Conservation (phyloP, 2,888 invertebrate genomes). For the Aleiodes testaceus region DNA sequence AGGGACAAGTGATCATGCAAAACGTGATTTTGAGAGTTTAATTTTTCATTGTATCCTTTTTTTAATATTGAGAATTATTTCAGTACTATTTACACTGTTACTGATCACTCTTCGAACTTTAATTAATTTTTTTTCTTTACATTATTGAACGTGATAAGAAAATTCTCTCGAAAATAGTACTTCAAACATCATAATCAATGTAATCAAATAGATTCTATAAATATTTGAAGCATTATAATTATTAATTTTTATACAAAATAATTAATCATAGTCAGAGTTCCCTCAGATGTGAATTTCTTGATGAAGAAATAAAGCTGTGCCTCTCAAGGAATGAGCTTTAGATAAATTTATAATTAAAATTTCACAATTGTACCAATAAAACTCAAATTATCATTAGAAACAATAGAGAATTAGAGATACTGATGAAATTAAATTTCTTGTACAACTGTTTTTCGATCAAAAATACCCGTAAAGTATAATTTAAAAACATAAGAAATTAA, state of each 20-base stretch:
- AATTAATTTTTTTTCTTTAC: not conserved
- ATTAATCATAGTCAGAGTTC: not conserved
- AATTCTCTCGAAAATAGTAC: not conserved
- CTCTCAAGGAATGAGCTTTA: not conserved
- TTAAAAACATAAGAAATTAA: conserved; percentile 37
- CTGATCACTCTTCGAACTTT: not conserved
- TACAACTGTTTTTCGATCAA: not conserved
- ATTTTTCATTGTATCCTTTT: not conserved
- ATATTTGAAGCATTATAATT: not conserved
- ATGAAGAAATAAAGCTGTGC: not conserved
- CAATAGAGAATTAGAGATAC: not conserved
- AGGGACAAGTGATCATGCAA: conserved; percentile 23
- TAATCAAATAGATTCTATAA: not conserved
- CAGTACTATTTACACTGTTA: conserved; percentile 1
- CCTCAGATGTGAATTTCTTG: not conserved
- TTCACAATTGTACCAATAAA: not conserved
- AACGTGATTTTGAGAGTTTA: conserved; percentile 12
- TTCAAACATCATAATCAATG: not conserved
- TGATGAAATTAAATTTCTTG: conserved; percentile 4
- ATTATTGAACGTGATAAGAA: not conserved
- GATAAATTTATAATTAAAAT: not conserved
- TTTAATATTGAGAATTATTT: not conserved
- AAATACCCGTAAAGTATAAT: too few relatives aligned
- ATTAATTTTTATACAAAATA: conserved; percentile 9
- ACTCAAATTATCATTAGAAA: not conserved